Evolutionary conservation across 2,797 vertebrate genomes (phyloP).

Genomic region (Muraenolepis orangiensis): DNA sequence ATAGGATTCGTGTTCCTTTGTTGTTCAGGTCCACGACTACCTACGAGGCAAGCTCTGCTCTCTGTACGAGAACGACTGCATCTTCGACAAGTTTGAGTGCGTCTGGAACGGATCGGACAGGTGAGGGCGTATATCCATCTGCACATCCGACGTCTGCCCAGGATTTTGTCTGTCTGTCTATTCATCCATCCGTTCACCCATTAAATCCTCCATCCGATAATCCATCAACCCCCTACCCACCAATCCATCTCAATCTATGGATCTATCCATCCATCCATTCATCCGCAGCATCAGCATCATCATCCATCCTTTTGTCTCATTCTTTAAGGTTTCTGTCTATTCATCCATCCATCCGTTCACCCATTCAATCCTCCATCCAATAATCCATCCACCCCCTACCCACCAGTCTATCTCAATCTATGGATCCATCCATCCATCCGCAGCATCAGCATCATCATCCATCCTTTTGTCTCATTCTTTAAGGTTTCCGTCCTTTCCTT

Average conservation of each 20-base stretch:
- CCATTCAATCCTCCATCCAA: neutral
- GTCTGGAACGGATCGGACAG: slow-evolving; percentile 99
- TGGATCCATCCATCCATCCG: neutral
- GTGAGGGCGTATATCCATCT: no score
- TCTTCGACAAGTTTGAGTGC: slow-evolving; percentile 99
- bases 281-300: neutral
- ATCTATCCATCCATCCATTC: neutral
- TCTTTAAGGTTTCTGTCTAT: no score
- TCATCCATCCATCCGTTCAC: neutral
- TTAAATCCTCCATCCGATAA: no score
- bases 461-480: neutral
- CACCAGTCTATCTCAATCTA: neutral
- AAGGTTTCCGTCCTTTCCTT: slow-evolving; percentile 5
- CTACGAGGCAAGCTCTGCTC: slow-evolving; percentile 96
- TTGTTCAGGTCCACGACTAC: slow-evolving; percentile 94
- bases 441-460: neutral
- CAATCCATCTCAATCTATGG: neutral
- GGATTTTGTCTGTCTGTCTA: neutral
- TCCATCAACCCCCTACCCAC: neutral
- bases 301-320: neutral
- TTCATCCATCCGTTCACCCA: no score
- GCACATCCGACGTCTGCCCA: neutral
- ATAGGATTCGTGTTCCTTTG: neutral
- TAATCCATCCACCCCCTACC: neutral
- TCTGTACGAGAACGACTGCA: slow-evolving; percentile 98